These are phyloP conservation scores for Chymomyza fuscimana DNA, from an alignment of 2,888 invertebrate species.

Conservation along the genomic window DNA sequence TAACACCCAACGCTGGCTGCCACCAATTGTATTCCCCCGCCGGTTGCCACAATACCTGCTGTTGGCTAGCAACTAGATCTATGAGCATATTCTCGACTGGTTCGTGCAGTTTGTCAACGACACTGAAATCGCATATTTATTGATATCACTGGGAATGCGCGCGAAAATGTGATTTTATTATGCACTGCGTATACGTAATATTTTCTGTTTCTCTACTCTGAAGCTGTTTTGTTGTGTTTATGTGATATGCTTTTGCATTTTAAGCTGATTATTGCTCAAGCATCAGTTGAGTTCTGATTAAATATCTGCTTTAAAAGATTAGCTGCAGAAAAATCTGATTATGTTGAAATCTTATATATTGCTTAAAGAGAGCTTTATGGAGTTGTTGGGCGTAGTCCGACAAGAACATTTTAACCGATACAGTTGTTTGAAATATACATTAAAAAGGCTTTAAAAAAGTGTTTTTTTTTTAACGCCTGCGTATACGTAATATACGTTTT, in stretches of 20 bases:
- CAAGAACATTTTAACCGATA: too few species aligned
- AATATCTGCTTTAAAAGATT: constrained; percentile 43
- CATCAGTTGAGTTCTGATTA: background rate
- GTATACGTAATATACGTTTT: too few species aligned
- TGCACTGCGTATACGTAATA: constrained; percentile 51
- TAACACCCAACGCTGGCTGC: background rate
- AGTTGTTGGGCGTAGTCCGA: too few species aligned
- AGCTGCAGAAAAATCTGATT: constrained; percentile 2
- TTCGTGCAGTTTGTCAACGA: constrained; percentile 65
- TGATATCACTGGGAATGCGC: background rate
- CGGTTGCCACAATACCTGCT: constrained; percentile 8
- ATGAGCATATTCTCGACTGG: constrained; percentile 30
- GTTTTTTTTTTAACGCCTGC: too few species aligned
- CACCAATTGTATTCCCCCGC: background rate
- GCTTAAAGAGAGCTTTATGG: too few species aligned
- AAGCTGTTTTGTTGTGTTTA: background rate
- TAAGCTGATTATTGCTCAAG: constrained; percentile 63
- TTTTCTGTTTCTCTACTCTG: constrained; percentile 1
- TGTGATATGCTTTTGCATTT: constrained; percentile 18
- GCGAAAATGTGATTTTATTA: constrained; percentile 1
- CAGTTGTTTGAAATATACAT: too few species aligned
- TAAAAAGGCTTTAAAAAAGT: too few species aligned
- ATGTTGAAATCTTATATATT: too few species aligned
- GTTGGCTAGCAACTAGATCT: constrained; percentile 28
- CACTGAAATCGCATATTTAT: constrained; percentile 21